phyloP scores from a whole-genome alignment of 2,888 invertebrate species.

The Galerucella nymphaeae region DNA sequence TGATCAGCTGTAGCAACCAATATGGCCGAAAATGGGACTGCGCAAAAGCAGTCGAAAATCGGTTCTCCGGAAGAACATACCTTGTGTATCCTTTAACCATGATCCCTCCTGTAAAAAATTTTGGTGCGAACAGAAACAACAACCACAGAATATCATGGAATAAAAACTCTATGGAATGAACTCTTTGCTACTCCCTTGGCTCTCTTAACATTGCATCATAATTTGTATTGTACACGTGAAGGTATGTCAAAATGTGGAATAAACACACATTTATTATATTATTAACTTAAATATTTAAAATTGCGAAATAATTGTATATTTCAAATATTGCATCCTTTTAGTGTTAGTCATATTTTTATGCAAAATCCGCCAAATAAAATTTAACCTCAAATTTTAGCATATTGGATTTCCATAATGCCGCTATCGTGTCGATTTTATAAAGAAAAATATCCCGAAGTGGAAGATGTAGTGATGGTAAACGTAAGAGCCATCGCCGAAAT shows the following conservation, averaged over 20 bases:
- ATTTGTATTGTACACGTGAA: slow-evolving; percentile 10
- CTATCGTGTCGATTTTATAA: slow-evolving; percentile 96
- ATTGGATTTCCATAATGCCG: slow-evolving; percentile 73
- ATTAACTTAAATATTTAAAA: background rate
- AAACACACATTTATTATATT: background rate
- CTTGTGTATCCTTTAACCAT: too few relatives aligned
- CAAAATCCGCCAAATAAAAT: background rate
- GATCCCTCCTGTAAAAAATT: too few relatives aligned
- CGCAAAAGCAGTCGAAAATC: too few relatives aligned
- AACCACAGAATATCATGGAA: too few relatives aligned
- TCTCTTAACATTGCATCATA: too few relatives aligned
- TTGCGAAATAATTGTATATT: background rate
- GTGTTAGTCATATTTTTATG: background rate
- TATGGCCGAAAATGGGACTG: too few relatives aligned
- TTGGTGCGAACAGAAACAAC: too few relatives aligned
- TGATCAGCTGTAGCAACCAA: too few relatives aligned
- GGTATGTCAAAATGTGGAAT: slow-evolving; percentile 1
- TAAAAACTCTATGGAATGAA: too few relatives aligned
- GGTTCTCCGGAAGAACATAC: too few relatives aligned
- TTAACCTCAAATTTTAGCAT: slow-evolving; percentile 19
- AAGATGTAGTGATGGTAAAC: slow-evolving; percentile 99
- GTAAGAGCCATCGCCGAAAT: slow-evolving; percentile 98
- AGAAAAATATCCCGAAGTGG: slow-evolving; percentile 97
- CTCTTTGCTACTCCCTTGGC: too few relatives aligned
- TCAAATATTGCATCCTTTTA: background rate